Conservation (phyloP, 2,888 invertebrate genomes). For the Poecilobothrus nobilitatus region DNA sequence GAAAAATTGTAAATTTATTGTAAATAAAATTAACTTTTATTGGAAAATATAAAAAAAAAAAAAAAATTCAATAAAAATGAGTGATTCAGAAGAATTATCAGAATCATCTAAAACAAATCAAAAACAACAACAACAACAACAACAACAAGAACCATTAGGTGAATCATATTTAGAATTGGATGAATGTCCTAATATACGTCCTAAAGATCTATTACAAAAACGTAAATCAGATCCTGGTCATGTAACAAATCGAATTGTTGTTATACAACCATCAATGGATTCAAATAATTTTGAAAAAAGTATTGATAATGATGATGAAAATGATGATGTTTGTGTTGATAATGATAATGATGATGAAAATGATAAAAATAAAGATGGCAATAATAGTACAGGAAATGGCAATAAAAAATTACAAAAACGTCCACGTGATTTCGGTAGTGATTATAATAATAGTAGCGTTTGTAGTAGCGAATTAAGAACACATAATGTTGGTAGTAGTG, state of each 20-base stretch:
- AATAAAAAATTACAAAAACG: slow-evolving; percentile 14
- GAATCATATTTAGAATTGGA: background rate
- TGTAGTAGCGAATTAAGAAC: background rate
- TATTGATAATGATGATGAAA: slow-evolving; percentile 4
- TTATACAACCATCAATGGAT: slow-evolving; percentile 8
- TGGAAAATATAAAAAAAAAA: too few relatives aligned
- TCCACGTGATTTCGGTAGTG: slow-evolving; percentile 16
- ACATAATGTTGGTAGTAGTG: slow-evolving; percentile 5
- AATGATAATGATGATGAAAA: slow-evolving; percentile 9
- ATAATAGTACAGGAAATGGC: background rate
- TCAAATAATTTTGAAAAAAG: slow-evolving; percentile 7
- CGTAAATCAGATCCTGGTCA: slow-evolving; percentile 59
- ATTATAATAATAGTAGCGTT: background rate
- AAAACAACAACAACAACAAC: background rate
- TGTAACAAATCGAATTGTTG: background rate
- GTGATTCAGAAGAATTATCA: slow-evolving; percentile 7
- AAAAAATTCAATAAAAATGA: background rate
- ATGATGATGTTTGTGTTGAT: slow-evolving; percentile 8
- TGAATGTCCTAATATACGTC: slow-evolving; percentile 25
- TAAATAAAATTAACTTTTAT: too few relatives aligned
- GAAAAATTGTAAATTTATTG: too few relatives aligned
- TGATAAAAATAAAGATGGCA: slow-evolving; percentile 9
- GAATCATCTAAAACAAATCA: background rate
- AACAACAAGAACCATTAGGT: background rate
- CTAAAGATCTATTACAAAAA: slow-evolving; percentile 59